phyloP scores from a whole-genome alignment of 1,140 invertebrate genomes.

The Diorhabda elongata region DNA sequence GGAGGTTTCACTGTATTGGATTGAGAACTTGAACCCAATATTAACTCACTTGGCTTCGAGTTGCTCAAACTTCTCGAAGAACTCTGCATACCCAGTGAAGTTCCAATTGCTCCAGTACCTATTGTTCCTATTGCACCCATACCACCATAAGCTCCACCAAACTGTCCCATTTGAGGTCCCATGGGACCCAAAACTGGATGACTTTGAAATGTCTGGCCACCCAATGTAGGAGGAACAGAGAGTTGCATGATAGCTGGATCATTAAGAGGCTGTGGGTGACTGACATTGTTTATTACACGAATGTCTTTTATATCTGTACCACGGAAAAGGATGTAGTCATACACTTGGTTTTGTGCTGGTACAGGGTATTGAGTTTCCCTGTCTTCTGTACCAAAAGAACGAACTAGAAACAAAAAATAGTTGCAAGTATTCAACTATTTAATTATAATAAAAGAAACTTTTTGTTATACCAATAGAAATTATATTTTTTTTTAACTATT shows the following conservation, averaged over 20 bases:
- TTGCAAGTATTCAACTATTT: not conserved
- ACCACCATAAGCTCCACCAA: conserved; percentile 33
- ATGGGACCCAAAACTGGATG: conserved; percentile 56
- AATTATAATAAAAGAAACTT: too few relatives aligned
- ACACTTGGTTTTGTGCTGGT: conserved; percentile 92
- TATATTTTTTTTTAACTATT: too few relatives aligned
- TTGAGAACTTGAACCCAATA: conserved; percentile 47
- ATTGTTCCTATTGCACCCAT: conserved; percentile 50
- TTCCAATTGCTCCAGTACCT: conserved; percentile 52
- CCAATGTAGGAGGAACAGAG: conserved; percentile 65
- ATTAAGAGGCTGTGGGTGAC: conserved; percentile 63
- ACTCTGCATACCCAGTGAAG: conserved; percentile 54
- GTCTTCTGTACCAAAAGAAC: conserved; percentile 98
- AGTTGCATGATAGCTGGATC: conserved; percentile 95
- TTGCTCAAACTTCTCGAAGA: conserved; percentile 50
- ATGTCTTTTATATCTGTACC: conserved; percentile 99
- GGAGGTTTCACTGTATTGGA: conserved; percentile 31
- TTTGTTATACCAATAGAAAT: too few relatives aligned
- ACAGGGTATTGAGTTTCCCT: conserved; percentile 90
- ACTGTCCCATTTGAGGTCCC: conserved; percentile 51
- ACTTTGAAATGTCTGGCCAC: conserved; percentile 51
- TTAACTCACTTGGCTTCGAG: conserved; percentile 73
- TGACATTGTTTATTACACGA: conserved; percentile 81
- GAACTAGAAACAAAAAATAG: conserved; percentile 66
- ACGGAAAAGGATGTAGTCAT: conserved; percentile 97